Base-by-base conservation (phyloP, 2,797 vertebrate genomes). In the Anomalospiza imberbis region DNA sequence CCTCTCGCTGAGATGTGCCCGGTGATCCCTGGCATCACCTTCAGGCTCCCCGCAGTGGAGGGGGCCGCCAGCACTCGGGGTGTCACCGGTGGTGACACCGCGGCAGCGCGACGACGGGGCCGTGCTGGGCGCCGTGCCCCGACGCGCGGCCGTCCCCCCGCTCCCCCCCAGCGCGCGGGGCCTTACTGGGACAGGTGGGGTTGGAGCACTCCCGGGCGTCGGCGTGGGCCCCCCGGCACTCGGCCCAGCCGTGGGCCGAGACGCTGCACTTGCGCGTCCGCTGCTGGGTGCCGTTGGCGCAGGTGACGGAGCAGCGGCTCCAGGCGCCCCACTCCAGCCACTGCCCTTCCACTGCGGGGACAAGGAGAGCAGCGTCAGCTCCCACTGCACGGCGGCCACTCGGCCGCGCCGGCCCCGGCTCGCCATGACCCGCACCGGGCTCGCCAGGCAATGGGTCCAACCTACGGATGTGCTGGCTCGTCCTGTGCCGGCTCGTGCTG, bases 281-380 rank as follows among this genome's bases (percentile, higher is more conserved):
- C 97, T 99, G 98, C 98, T 99, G 98, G 36, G 98, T 98, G 61
- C 99, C 99, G 1, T 98, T 98, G 97, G 98, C 98, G 48, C 99
- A 99, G 34, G 99, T 98, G n/a, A 98, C 98, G 7, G 99, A 99
- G 96, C 99, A 99, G 36, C 93, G 98, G 70, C 98, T 98, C 99
- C 99, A 99, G n/a, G 98, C 96, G 45, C 98, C 98, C 99, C 99
- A 99, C 95, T 99, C 98, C 98, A 99, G 97, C 99, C 99, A 99
- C 98, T 99, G 99, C 94, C 99, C 99, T 97, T 99, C 99, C 98
- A 99, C 99, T 99, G 97, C 88, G 57, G 96, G 96, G 94, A 97
- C 97, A 94, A 97, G 92, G 94, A 86, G 50, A 94, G 78, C 7
- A 63, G 13, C 28, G 21, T 95, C 86, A 93, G 66, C 51, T 50